phyloP scores from a whole-genome alignment of 2,888 invertebrate species.

The Neoaliturus tenellus region DNA sequence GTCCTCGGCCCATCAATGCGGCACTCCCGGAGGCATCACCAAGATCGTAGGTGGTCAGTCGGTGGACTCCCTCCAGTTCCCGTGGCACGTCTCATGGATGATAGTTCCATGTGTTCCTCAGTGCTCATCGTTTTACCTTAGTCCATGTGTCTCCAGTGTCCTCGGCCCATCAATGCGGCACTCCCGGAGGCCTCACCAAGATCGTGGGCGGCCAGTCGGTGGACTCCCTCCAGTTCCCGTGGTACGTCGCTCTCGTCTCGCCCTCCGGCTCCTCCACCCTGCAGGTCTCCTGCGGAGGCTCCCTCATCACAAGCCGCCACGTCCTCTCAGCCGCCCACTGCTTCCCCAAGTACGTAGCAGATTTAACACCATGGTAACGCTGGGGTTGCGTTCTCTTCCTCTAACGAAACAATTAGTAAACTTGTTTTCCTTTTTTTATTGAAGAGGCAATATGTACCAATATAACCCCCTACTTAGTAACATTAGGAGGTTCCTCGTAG shows the following conservation, averaged over 20 bases:
- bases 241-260: slow-evolving; percentile 62
- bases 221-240: slow-evolving; percentile 58
- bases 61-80: too few species aligned
- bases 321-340: slow-evolving; percentile 66
- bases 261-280: background rate
- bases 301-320: slow-evolving; percentile 68
- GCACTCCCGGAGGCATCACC: background rate
- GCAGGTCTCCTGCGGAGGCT: slow-evolving; percentile 64
- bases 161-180: background rate
- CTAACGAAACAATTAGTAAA: too few species aligned
- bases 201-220: slow-evolving; percentile 61
- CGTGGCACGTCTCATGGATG: too few species aligned
- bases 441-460: too few species aligned
- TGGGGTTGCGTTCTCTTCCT: too few species aligned
- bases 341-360: slow-evolving; percentile 69
- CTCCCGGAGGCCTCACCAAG: slow-evolving; percentile 46
- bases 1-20: background rate
- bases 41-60: too few species aligned
- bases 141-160: background rate
- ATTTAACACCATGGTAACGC: too few species aligned
- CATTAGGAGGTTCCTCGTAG: too few species aligned
- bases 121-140: too few species aligned
- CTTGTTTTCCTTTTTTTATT: too few species aligned
- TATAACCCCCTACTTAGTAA: too few species aligned
- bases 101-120: too few species aligned